These are phyloP conservation scores for Apteryx owenii DNA, from an alignment of 2,113 vertebrate species.

Conservation along the genomic window DNA sequence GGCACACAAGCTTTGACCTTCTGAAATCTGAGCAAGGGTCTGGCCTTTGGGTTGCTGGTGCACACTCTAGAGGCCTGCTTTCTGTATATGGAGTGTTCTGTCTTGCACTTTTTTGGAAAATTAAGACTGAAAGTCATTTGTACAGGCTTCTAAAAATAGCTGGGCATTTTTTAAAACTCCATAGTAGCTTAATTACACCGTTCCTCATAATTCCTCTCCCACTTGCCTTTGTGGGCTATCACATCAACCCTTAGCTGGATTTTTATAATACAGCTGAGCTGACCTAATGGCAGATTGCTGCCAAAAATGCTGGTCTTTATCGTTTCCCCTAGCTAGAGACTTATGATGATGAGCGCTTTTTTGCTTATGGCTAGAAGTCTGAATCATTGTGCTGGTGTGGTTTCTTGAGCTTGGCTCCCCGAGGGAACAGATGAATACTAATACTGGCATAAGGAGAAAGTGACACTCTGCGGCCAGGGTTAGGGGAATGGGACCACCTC, in stretches of 20 bases:
- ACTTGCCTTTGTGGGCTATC: neutral
- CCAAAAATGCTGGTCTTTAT: neutral
- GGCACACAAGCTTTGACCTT: neutral
- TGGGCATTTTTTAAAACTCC: neutral
- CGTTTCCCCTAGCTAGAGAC: neutral
- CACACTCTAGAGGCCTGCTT: neutral
- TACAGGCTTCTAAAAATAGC: neutral
- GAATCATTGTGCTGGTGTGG: neutral
- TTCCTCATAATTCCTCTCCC: neutral
- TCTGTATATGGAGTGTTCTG: neutral
- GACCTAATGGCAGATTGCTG: neutral
- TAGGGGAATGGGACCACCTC: neutral
- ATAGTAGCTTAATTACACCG: neutral
- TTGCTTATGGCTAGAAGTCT: neutral
- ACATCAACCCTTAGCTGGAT: neutral
- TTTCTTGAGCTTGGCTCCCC: neutral
- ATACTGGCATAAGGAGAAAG: fast-evolving
- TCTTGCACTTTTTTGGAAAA: fast-evolving
- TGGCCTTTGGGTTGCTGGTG: neutral
- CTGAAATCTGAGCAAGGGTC: neutral
- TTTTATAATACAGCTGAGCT: neutral
- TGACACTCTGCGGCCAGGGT: neutral
- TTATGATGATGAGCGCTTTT: neutral
- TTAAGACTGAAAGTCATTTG: neutral
- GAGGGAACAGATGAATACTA: neutral